phyloP scores from a whole-genome alignment of 2,888 invertebrate species.

The Ryuthela nishihirai region DNA sequence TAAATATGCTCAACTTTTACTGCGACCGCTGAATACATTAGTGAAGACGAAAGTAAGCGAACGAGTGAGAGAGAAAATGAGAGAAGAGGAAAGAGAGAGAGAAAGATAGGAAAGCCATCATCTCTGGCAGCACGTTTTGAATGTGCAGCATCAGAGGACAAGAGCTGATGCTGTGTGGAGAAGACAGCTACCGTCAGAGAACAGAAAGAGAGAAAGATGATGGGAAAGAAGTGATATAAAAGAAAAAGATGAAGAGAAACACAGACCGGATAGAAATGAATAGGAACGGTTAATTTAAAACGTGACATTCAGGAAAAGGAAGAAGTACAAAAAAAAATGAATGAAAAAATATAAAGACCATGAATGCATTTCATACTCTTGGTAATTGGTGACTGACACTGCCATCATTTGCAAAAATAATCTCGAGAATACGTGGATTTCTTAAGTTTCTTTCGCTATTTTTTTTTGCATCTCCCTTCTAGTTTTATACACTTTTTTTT shows the following conservation, averaged over 20 bases:
- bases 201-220: not conserved
- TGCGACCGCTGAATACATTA: constrained; percentile 34
- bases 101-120: not conserved
- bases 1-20: constrained; percentile 34
- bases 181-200: not conserved
- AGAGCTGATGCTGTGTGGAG: no score
- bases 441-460: constrained; percentile 11
- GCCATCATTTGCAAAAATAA: constrained; percentile 20
- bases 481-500: constrained; percentile 14
- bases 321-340: constrained; percentile 8
- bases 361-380: constrained; percentile 2
- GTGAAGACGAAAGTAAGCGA: constrained; percentile 5
- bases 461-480: constrained; percentile 1
- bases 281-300: constrained; percentile 31
- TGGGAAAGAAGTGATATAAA: no score
- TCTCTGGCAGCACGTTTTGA: no score
- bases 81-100: constrained; percentile 5
- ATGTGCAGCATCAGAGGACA: no score
- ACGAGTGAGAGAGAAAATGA: constrained; percentile 18
- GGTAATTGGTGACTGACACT: constrained; percentile 32
- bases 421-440: constrained; percentile 5
- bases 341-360: not conserved
- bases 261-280: constrained; percentile 16
- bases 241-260: no score
- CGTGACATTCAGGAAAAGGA: constrained; percentile 18